Percentiles rank a stretch among this genome's conserved stretches.
Conservation (phyloP, 1,140 invertebrate species). For the Carposina sasakii region DNA sequence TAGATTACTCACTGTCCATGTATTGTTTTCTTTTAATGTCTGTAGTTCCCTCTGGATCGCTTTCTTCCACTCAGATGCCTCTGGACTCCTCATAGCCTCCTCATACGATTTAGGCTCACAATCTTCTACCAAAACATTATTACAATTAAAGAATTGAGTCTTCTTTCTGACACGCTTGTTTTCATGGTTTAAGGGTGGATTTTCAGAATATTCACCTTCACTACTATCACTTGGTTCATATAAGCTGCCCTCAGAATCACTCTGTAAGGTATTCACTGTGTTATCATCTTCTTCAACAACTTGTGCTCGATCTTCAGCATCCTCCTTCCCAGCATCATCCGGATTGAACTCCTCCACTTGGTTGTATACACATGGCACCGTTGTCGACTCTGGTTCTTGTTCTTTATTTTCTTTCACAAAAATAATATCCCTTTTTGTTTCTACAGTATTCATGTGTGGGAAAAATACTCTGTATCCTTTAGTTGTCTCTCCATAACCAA, state of each 20-base stretch:
- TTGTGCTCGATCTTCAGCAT: too few relatives aligned
- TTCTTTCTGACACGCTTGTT: constrained; percentile 19
- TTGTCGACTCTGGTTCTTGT: too few relatives aligned
- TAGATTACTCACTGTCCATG: constrained; percentile 15
- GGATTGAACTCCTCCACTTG: too few relatives aligned
- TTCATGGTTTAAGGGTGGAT: constrained; percentile 13
- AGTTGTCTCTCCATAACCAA: not conserved
- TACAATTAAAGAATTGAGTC: constrained; percentile 22
- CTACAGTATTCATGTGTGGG: not conserved
- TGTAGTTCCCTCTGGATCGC: constrained; percentile 34
- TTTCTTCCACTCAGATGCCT: constrained; percentile 29
- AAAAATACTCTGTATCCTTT: not conserved
- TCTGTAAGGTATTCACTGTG: too few relatives aligned
- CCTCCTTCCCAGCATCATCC: too few relatives aligned
- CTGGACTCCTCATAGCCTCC: constrained; percentile 29
- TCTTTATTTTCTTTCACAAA: not conserved
- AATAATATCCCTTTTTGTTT: not conserved
- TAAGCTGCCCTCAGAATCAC: too few relatives aligned
- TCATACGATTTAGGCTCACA: constrained; percentile 24
- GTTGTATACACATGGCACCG: too few relatives aligned
- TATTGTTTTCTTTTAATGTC: constrained; percentile 34
- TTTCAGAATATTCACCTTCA: too few relatives aligned
- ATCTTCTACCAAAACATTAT: constrained; percentile 20
- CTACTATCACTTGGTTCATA: too few relatives aligned
- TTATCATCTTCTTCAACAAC: too few relatives aligned